Percentiles rank a stretch among this genome's conserved stretches.
Evolutionary conservation across 2,113 vertebrate species (phyloP).

Genomic region (Albula glossodonta): DNA sequence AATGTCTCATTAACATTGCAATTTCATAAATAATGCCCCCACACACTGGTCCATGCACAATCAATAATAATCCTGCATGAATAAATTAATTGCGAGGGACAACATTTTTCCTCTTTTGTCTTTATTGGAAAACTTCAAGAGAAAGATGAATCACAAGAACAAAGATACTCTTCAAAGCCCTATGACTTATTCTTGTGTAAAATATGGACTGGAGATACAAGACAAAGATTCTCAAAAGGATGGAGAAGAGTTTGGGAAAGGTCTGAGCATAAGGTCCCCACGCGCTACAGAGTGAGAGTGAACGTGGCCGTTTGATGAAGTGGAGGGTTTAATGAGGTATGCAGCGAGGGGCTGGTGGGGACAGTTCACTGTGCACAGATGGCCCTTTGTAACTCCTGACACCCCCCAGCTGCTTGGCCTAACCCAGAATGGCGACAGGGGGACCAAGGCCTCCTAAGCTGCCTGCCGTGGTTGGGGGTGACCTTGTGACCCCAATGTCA

Average conservation of each 20-base stretch:
- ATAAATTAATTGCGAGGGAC: too few relatives aligned
- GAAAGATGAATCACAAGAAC: conserved; percentile 12
- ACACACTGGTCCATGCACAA: background rate
- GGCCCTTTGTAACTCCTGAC: conserved; percentile 96
- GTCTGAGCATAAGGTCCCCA: background rate
- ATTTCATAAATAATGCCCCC: background rate
- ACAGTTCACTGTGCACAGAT: conserved; percentile 89
- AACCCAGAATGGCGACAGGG: conserved; percentile 63
- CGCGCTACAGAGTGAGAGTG: background rate
- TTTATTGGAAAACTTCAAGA: background rate
- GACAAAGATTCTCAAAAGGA: conserved; percentile 5
- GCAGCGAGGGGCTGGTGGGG: conserved; percentile 75
- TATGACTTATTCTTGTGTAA: background rate
- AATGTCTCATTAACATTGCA: background rate
- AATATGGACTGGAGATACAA: background rate
- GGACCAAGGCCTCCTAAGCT: conserved; percentile 72
- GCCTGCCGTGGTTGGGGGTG: conserved; percentile 70
- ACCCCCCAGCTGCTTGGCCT: conserved; percentile 97
- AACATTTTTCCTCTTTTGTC: background rate
- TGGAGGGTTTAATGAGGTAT: conserved; percentile 82
- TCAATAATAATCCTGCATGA: too few relatives aligned
- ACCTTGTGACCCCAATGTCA: conserved; percentile 80
- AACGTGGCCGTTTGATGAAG: conserved; percentile 59
- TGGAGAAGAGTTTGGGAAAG: conserved; percentile 21
- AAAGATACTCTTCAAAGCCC: background rate